These are phyloP conservation scores for Bradynema listronoti DNA, from an alignment of 1,140 invertebrate genomes.

Conservation along the genomic window DNA sequence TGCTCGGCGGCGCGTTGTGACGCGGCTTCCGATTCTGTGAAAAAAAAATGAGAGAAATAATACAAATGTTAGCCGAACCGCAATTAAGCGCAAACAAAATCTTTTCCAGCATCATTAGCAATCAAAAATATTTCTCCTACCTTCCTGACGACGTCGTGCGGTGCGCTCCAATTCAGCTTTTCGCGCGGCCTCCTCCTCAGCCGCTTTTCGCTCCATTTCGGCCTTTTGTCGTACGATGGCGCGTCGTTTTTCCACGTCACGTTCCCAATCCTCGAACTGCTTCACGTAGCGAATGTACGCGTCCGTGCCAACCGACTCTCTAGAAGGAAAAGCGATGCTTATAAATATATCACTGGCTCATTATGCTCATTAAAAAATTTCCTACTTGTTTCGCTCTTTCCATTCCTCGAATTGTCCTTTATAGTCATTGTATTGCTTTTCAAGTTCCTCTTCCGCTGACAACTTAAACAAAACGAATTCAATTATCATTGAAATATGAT, in stretches of 20 bases:
- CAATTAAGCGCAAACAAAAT: too few relatives aligned
- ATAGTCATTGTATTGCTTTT: conserved; percentile 49
- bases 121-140: too few relatives aligned
- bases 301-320: conserved; percentile 40
- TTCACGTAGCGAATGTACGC: conserved; percentile 48
- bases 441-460: conserved; percentile 49
- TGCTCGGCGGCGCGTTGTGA: too few relatives aligned
- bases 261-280: conserved; percentile 47
- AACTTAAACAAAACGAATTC: too few relatives aligned
- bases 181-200: conserved; percentile 16
- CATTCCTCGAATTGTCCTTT: conserved; percentile 51
- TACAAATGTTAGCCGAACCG: too few relatives aligned
- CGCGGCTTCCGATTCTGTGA: too few relatives aligned
- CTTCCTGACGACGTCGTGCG: conserved; percentile 5
- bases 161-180: conserved; percentile 8
- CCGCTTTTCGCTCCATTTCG: conserved; percentile 20
- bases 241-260: conserved; percentile 45
- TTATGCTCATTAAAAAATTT: too few relatives aligned
- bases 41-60: too few relatives aligned
- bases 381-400: conserved; percentile 45
- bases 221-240: conserved; percentile 34
- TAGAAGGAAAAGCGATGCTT: conserved; percentile 26
- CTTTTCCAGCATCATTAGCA: too few relatives aligned
- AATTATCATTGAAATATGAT: too few relatives aligned
- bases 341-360: too few relatives aligned